Conservation (phyloP, 2,113 vertebrate genomes). For the Caranx melampygus region DNA sequence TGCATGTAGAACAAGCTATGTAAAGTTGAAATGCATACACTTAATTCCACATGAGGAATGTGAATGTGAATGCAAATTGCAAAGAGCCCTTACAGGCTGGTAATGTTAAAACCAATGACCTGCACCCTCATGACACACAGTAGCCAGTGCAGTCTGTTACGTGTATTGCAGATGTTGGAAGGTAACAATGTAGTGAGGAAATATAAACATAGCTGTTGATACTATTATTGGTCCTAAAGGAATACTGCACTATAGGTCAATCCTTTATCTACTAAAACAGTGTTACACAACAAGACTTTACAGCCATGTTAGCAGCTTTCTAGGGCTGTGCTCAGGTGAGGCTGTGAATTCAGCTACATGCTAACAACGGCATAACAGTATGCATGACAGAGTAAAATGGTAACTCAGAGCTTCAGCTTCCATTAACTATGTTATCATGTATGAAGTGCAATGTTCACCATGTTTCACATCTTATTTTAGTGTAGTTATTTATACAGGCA, state of each 20-base stretch:
- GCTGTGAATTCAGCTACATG: background rate
- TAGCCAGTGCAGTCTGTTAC: background rate
- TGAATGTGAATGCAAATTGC: background rate
- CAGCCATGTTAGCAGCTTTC: background rate
- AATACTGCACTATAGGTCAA: background rate
- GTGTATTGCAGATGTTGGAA: background rate
- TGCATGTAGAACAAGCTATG: background rate
- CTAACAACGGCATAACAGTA: background rate
- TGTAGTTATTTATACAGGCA: too few species aligned
- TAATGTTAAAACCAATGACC: background rate
- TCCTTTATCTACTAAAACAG: background rate
- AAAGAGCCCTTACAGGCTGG: background rate
- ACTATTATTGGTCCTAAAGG: too few species aligned
- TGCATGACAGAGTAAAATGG: too few species aligned
- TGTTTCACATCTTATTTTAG: too few species aligned
- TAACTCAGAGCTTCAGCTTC: too few species aligned
- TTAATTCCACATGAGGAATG: background rate
- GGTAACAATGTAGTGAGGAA: background rate
- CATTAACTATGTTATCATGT: too few species aligned
- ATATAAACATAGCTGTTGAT: background rate
- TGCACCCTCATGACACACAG: background rate
- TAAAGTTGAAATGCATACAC: background rate
- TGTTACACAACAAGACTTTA: background rate
- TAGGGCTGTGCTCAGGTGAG: background rate
- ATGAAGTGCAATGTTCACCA: too few species aligned